These are phyloP conservation scores for Leptosomus discolor DNA, from an alignment of 2,113 vertebrate species.

Conservation along the genomic window DNA sequence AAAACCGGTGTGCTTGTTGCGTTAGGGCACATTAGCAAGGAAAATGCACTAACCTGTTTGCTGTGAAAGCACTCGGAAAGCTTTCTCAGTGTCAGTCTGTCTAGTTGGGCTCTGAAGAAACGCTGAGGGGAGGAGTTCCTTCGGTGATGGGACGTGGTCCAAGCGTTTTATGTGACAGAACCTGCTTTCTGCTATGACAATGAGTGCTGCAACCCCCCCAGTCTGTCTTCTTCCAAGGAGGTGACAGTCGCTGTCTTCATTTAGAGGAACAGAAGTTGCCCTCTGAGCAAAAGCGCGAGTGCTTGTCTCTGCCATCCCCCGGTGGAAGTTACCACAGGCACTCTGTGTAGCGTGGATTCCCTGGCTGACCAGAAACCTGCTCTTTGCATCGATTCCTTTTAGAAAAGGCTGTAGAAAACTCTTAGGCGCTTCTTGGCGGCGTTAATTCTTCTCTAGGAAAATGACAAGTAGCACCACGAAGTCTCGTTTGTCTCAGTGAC, in stretches of 20 bases:
- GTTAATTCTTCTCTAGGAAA: not conserved
- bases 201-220: not conserved
- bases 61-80: not conserved
- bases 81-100: not conserved
- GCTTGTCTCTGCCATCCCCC: not conserved
- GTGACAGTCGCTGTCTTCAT: not conserved
- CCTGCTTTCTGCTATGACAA: not conserved
- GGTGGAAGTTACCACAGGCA: not conserved
- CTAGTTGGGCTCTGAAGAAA: not conserved
- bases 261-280: not conserved
- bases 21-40: not conserved
- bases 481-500: not conserved
- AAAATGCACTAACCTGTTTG: not conserved
- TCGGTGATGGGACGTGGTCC: not conserved
- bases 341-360: not conserved
- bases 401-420: not conserved
- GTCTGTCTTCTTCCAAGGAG: not conserved
- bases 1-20: not conserved
- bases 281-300: not conserved
- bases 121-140: not conserved
- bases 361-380: not conserved
- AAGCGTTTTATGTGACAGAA: not conserved
- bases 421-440: not conserved
- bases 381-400: not conserved
- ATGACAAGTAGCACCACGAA: not conserved